Base-by-base conservation (phyloP, 2,888 invertebrate species). In the Rotaria macrura region DNA sequence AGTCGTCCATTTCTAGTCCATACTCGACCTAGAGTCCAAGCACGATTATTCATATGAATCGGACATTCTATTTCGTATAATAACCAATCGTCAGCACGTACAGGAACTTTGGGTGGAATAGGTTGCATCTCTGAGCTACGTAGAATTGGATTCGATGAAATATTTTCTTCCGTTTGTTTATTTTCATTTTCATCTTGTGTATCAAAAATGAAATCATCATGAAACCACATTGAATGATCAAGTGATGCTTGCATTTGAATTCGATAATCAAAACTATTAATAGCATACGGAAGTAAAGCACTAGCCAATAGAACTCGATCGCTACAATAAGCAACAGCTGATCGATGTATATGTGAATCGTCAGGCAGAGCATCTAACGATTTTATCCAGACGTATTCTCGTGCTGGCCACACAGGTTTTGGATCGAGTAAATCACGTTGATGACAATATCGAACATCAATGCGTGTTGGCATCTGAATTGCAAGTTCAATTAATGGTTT, bases 181-280 rank as follows among this genome's bases (percentile, higher is more conserved):
- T 17, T 34, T 17, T 65, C 34, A 34, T 7, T 20, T 17, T 65
- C 34, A 34, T 7, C 34, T 14, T 3, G 20, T 29, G 34, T 38
- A 38, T 65, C 29, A 65, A 65, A 65, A 17, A 17, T 34, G 38
- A 65, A 65, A 34, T 65, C 65, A 20, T 65, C 65, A 34, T 65
- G 65, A 65, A 65, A 65, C 65, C 65, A 65, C 65, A 65, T 65
- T 17, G 65, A 65, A 65, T 65, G 65, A 65, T 65, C 65, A 65
- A 65, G 65, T 34, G 65, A 65, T 20, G 65, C 65, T 65, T 65
- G 65, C 65, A 65, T 65, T 20, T 34, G 14, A 65, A 65, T 20
- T 6, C 34, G 34, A 34, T 17, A 20, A 65, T 17, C 20, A 34
- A 5, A 20, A 38, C 17, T 6, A 65, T 65, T 65, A 7, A 65